Base-by-base conservation (phyloP, 1,140 invertebrate species). In the Magallana angulata region DNA sequence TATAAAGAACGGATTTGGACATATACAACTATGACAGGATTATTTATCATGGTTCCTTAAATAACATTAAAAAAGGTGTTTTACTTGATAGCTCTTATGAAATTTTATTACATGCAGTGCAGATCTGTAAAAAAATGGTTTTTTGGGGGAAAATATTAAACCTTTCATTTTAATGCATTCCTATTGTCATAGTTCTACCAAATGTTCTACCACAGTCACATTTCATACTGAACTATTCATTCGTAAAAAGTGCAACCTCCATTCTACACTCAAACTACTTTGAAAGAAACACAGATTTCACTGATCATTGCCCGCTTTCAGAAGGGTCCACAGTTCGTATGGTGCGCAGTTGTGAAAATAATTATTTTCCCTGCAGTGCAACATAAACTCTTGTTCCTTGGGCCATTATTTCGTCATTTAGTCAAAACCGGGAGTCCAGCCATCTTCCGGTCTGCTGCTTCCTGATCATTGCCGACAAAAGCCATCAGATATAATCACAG, bases 381-480 rank as follows among this genome's bases (percentile, higher is more conserved):
- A 18, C 68, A 76, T 76, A 76, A 76, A 76, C 68, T 36, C 24
- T 76, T 76, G 68, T 36, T 76, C 68, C 68, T 9, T 30, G 68
- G 68, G 8, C 68, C 68, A 76, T 76, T 24, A 76, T 76, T 76
- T 76, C 68, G 24, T 76, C 68, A 76, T 76, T 76, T 76, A 76
- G 68, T 11, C 30, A 76, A 11, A 76, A 30, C 68, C 9, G 3
- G 68, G 68, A 30, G 24, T 12, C 60, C 18, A 8, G 68, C 24
- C 36, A 76, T 76, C 68, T 76, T 30, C 68, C 3, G 68, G 18
- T 76, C 68, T 76, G 24, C 11, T 76, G 68, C 68, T 30, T 76
- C 11, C 36, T 9, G 7, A 24, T 30, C 18, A 36, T 8, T 12
- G 68, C 9, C 7, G 12, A 76, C 68, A 76, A 76, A 36, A 30